Conservation (phyloP, 2,888 invertebrate species). For the Bruchidius siliquastri region DNA sequence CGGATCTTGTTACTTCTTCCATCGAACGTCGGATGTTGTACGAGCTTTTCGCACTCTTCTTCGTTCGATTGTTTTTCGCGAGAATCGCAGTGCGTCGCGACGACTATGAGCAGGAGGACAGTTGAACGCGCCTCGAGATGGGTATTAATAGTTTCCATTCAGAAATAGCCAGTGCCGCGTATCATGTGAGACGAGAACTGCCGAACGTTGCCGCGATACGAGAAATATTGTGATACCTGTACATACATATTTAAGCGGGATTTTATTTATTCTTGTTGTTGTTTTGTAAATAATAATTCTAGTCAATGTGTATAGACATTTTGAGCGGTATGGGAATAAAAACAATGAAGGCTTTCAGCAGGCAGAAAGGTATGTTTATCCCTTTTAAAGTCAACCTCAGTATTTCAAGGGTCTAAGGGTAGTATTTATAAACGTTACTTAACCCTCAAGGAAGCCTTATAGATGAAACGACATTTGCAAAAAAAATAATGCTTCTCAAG, state of each 20-base stretch:
- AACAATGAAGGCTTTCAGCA: conserved; percentile 82
- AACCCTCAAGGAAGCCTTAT: no score
- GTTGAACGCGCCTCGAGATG: background rate
- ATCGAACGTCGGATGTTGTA: background rate
- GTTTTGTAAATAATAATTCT: conserved; percentile 26
- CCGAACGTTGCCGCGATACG: background rate
- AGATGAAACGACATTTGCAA: no score
- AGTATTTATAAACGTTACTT: no score
- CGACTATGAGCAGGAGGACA: background rate
- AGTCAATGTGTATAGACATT: conserved; percentile 58
- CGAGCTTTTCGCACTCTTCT: background rate
- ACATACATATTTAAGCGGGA: background rate
- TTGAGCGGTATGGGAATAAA: conserved; percentile 79
- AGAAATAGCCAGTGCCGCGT: background rate
- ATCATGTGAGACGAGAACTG: background rate
- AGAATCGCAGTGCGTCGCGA: background rate
- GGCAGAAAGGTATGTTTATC: conserved; percentile 65
- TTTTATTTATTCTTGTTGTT: conserved; percentile 1
- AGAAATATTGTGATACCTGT: background rate
- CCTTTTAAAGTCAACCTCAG: no score
- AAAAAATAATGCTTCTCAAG: no score
- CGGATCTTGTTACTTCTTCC: conserved; percentile 5
- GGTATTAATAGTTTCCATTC: background rate
- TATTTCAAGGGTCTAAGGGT: no score
- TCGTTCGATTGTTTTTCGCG: background rate